phyloP scores from a whole-genome alignment of 2,113 vertebrate genomes.

The Cepphus grylle region DNA sequence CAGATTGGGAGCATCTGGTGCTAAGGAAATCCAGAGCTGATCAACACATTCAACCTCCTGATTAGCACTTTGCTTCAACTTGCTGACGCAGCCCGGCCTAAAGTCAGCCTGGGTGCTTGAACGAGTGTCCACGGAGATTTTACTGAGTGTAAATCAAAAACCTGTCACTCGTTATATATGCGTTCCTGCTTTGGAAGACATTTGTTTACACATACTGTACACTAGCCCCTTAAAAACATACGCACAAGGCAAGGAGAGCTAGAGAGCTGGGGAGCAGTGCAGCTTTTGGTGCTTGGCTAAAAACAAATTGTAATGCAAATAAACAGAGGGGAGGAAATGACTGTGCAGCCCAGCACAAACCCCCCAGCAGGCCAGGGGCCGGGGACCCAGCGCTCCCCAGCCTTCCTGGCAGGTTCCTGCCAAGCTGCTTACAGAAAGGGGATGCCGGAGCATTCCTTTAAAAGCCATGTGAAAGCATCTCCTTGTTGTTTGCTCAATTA shows the following conservation, averaged over 20 bases:
- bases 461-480: slow-evolving; percentile 71
- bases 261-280: neutral
- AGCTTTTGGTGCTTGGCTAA: slow-evolving; percentile 32
- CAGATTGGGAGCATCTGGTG: slow-evolving; percentile 62
- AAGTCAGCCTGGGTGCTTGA: slow-evolving; percentile 47
- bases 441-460: slow-evolving; percentile 60
- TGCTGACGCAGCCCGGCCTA: slow-evolving; percentile 55
- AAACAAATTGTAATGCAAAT: slow-evolving; percentile 57
- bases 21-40: slow-evolving; percentile 58
- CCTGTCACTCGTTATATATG: slow-evolving; percentile 28
- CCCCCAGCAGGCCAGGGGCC: neutral
- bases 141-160: slow-evolving; percentile 47
- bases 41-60: slow-evolving; percentile 57
- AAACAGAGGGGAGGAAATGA: slow-evolving; percentile 60
- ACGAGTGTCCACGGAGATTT: neutral
- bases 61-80: slow-evolving; percentile 54
- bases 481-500: slow-evolving; percentile 74
- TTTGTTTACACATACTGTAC: slow-evolving; percentile 43
- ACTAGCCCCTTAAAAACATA: slow-evolving; percentile 37
- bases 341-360: slow-evolving; percentile 23
- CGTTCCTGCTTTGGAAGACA: slow-evolving; percentile 35
- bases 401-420: slow-evolving; percentile 61
- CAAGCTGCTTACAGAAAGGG: slow-evolving; percentile 50
- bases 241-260: neutral
- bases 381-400: slow-evolving; percentile 31